Evolutionary conservation across 2,797 vertebrate species (phyloP), one percentile per base, ranked within the genome.

Genomic region (Nothura maculosa): DNA sequence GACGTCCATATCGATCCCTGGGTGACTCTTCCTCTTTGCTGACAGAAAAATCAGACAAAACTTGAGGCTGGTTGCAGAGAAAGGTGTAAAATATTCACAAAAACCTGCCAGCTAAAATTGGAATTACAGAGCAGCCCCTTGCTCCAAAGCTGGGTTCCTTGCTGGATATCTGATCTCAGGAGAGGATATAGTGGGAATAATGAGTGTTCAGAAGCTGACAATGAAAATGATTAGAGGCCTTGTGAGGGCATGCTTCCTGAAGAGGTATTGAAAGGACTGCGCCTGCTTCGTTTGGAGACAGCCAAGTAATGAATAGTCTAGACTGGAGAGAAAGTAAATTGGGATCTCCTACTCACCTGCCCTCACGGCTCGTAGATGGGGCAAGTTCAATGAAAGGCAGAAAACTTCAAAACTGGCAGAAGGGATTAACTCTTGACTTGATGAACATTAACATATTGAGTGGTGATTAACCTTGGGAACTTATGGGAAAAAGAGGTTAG

Each of bases 251-350:
- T 76, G 82, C 93, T 96, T 94, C 93, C 93, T 95, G 90, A 54
- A 67, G 90, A 86, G 80, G 87, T 85, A 95, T 95, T 95, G 93
- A 96, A 96, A 96, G 85, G 95, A 84, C 87, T 88, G 77, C 0
- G 87, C 82, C 93, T 84, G 80, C 92, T 87, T 95, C 87, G 92
- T 95, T 96, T 95, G 83, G 89, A 95, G 85, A 92, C 93, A 85
- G 87, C 85, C 89, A 92, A 95, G 89, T 94, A 95, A 95, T 95
- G 95, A 96, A 95, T 96, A 94, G 96, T 96, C 93, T 96, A 96
- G 96, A 96, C 95, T 94, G 82, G 68, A 89, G 95, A 57, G 89
- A 89, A 95, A 95, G 92, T 83, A 94, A 96, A 95, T 94, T 89
- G 77, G 92, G 92, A 93, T 94, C 89, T 81, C 90, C 90, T 5